Evolutionary conservation across 2,888 invertebrate genomes (phyloP), one percentile per base, ranked within the genome.

Genomic region (Adelognathus sp.): DNA sequence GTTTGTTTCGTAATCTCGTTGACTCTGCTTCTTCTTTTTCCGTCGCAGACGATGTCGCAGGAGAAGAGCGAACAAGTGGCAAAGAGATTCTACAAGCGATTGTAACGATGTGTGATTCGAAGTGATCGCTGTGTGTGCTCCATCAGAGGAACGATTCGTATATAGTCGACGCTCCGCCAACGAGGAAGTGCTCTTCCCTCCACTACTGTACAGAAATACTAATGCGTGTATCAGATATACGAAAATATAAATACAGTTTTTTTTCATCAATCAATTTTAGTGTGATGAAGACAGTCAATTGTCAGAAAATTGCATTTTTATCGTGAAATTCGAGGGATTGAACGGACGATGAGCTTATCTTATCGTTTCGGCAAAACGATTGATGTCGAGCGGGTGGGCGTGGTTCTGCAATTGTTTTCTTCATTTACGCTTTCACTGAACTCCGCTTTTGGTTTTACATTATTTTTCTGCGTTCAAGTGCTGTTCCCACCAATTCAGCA

Each of bases 31-130:
- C 21, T 36, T 50, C 50, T 66, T 46, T 81, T 84, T 76, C 76
- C 77, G 80, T 93, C 94, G 82, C 92, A 94, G 94, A 94, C 93
- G 46, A 91, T 94, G 82, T 93, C 92, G 31, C 94, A 94, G 83
- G 93, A 94, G 72, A 92, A 92, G 50, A 92, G 85, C 79, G 87
- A 87, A 58, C 83, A 92, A 69, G 91, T 93, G 78, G 94, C 92
- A 7, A 94, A 94, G 86, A 92, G 94, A 79, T 94, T 92, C 86
- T 94, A 93, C 84, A 93, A 93, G 76, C 91, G 93, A 83, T 83
- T 92, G n/a, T 46, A 24, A 46, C 21, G 9, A 9, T n/a, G n/a
- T n/a, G n/a, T n/a, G 31, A 56, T 16, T 56, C 7, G 16, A 14
- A 4, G 2, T 3, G 39, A 21, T 18, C 21, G 11, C 4, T 18